These are phyloP conservation scores for Halcyon chelicuti DNA, from an alignment of 2,797 vertebrate genomes.

Conservation along the genomic window DNA sequence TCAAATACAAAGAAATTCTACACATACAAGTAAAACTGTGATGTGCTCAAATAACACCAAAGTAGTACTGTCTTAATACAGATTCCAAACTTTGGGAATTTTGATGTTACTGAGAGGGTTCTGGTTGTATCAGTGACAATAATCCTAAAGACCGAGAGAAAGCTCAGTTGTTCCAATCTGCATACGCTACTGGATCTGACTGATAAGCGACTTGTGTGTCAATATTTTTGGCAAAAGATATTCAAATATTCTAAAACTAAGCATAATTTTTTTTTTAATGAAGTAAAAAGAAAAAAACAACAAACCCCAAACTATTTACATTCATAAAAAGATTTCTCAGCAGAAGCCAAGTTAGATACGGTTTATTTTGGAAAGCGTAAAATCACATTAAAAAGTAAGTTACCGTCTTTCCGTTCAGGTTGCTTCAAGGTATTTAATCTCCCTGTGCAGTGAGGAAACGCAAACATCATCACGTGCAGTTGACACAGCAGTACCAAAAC, in stretches of 20 bases:
- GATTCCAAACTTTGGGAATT: neutral
- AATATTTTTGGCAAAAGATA: neutral
- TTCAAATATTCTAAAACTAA: neutral
- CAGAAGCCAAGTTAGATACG: neutral
- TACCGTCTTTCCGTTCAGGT: conserved; percentile 65
- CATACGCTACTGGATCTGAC: neutral
- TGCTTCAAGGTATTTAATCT: neutral
- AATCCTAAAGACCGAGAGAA: neutral
- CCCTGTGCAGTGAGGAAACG: conserved; percentile 53
- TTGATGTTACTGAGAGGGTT: neutral
- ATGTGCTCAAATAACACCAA: neutral
- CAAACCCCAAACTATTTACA: neutral
- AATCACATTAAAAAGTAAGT: neutral
- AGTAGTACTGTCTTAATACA: neutral
- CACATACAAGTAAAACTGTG: neutral
- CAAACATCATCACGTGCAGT: neutral
- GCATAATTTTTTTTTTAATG: neutral
- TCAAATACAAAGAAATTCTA: neutral
- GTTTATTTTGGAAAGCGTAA: neutral
- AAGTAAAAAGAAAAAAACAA: neutral
- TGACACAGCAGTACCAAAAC: conserved; percentile 69
- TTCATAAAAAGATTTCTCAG: neutral
- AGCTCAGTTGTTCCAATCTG: neutral
- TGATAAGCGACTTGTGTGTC: neutral
- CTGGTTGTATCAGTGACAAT: neutral